phyloP scores from a whole-genome alignment of 2,888 invertebrate genomes.

The Ophion slaviceki region DNA sequence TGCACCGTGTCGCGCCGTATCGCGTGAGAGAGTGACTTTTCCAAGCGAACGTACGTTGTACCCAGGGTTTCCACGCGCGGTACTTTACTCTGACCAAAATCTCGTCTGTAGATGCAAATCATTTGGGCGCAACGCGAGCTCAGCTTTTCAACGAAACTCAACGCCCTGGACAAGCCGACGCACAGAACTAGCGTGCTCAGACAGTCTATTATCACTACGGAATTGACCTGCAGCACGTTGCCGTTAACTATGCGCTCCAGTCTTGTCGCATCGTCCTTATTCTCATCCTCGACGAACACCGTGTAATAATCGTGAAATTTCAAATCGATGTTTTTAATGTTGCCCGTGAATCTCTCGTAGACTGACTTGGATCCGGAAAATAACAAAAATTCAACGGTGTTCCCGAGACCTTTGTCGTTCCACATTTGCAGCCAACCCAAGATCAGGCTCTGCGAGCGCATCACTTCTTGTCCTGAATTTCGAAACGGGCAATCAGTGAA shows the following conservation, averaged over 20 bases:
- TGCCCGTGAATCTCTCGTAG: conserved; percentile 67
- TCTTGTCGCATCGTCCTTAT: conserved; percentile 69
- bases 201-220: conserved; percentile 77
- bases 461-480: conserved; percentile 71
- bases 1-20: conserved; percentile 62
- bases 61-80: conserved; percentile 79
- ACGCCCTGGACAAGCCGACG: conserved; percentile 74
- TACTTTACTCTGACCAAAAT: conserved; percentile 73
- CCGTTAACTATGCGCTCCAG: conserved; percentile 69
- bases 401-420: conserved; percentile 68
- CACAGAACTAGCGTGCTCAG: conserved; percentile 76
- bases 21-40: conserved; percentile 58
- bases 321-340: conserved; percentile 68
- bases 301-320: conserved; percentile 78
- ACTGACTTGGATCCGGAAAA: conserved; percentile 75
- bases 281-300: conserved; percentile 64
- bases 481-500: neutral
- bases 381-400: conserved; percentile 72
- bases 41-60: conserved; percentile 76
- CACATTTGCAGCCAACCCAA: conserved; percentile 77
- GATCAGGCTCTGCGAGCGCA: conserved; percentile 74
- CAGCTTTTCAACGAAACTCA: conserved; percentile 77
- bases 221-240: conserved; percentile 63
- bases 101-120: conserved; percentile 78
- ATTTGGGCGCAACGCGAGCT: conserved; percentile 72